Base-by-base conservation (phyloP, 2,888 invertebrate genomes). In the Chelonus formosanus region DNA sequence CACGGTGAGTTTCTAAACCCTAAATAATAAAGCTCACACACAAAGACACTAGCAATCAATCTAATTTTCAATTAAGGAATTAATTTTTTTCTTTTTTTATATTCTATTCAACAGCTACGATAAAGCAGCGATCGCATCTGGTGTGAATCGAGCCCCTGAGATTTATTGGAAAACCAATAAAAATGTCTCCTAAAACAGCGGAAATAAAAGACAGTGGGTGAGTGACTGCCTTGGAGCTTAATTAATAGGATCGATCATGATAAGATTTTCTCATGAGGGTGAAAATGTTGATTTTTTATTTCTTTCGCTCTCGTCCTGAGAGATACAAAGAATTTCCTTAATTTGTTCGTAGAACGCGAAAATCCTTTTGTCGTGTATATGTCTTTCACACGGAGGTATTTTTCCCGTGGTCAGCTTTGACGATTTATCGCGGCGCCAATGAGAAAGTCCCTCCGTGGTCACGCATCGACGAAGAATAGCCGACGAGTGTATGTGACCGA, bases 381-480 rank as follows among this genome's bases (percentile, higher is more conserved):
- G 32, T 56, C 45, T 36, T 31, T 44, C 54, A 36, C 43, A 53
- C 44, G 34, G n/a, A 20, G 54, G 53, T 40, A 50, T 59, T 61
- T 53, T 44, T 57, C 54, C 45, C 35, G 65, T 48, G 65, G 65
- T 65, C 65, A 65, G 45, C 43, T 53, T 6, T 45, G 31, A 59
- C 53, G 77, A 80, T 81, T 80, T 80, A 81, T 81, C 78, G 77
- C 69, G 60, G 73, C 74, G 70, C 76, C 77, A 74, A 75, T 74
- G 74, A 74, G 73, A 72, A 71, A 71, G 35, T 35, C 34, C 58
- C 54, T n/a, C 10, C 36, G 43, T 57, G 43, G 31, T 52, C 48
- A 50, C 35, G 50, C 48, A 47, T 47, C 20, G 10, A 44, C 34
- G 59, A 59, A 53, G 53, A 53, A 53, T 61, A 44, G 44, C 34